Percentiles rank a stretch among this genome's conserved stretches.
Evolutionary conservation across 1,140 invertebrate species (phyloP).

Genomic region (Schlechtendalia chinensis): DNA sequence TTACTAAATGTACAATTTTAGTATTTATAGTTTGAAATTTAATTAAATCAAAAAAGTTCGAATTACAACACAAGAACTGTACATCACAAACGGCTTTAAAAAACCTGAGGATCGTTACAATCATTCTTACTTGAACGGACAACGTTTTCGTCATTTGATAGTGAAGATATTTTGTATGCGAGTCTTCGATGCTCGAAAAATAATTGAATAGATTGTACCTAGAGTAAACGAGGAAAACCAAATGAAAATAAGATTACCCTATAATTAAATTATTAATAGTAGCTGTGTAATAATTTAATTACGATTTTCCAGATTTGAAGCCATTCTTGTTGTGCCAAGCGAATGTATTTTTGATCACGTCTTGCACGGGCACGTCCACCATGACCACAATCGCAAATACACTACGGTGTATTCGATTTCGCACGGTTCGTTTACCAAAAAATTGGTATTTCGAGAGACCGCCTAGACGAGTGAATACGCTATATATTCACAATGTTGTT

Average conservation of each 20-base stretch:
- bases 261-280: too few relatives aligned
- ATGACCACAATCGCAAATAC: not conserved
- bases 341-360: constrained; percentile 28
- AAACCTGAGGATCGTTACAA: not conserved
- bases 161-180: constrained; percentile 29
- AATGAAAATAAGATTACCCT: not conserved
- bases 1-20: too few relatives aligned
- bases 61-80: too few relatives aligned
- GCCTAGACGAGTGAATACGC: too few relatives aligned
- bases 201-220: constrained; percentile 38
- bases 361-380: constrained; percentile 41
- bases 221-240: not conserved
- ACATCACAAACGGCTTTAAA: too few relatives aligned
- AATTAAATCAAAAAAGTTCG: too few relatives aligned
- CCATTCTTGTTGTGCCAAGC: constrained; percentile 24
- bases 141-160: constrained; percentile 40
- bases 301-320: constrained; percentile 33
- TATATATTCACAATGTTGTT: too few relatives aligned
- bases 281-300: not conserved
- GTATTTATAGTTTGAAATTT: too few relatives aligned
- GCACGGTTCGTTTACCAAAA: too few relatives aligned
- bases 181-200: constrained; percentile 32
- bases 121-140: constrained; percentile 22
- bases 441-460: too few relatives aligned
- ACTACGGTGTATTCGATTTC: too few relatives aligned